Base-by-base conservation (phyloP, 2,888 invertebrate species). In the Scotopteryx bipunctaria region DNA sequence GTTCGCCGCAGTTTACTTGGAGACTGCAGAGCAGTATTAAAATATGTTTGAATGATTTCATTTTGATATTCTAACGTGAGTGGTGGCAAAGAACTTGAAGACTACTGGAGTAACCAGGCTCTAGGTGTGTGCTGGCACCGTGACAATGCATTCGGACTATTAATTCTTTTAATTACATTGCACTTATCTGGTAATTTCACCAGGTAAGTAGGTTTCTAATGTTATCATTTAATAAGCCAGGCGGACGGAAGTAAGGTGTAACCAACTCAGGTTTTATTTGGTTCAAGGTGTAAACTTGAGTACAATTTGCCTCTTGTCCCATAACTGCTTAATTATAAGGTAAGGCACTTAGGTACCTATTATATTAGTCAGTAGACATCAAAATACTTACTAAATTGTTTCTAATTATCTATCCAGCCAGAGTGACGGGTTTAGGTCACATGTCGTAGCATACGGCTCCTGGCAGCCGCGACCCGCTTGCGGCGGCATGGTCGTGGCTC, bases 91-190 rank as follows among this genome's bases (percentile, higher is more conserved):
- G 27, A 36, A 23, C 50, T 47, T 23, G 29, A 59, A 70, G 31
- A 16, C 23, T 14, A 48, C 29, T 48, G 40, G 35, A 36, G 17
- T 32, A 32, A 25, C 8, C 16, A 33, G 29, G 64, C 72, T 73
- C 69, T 69, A 67, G 62, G 64, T 36, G 49, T 66, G 65, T 52
- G 69, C 59, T 69, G 72, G 72, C 69, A 78, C 71, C 76, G 75
- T 83, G 73, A 78, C 81, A 76, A 73, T 73, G 81, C 81, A 83
- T 83, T 82, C 74, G 73, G 70, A 68, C 67, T 83, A 83, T 83
- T 85, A 81, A 85, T 67, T 72, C 81, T 78, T 75, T 76, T 78
- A 75, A 74, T 77, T 81, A 77, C 71, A 58, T 74, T 67, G 25
- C 66, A 42, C 32, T 21, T 67, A 73, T 70, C 76, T 58, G 57